These are phyloP conservation scores for Meta bourneti DNA, from an alignment of 2,888 invertebrate genomes.

Conservation along the genomic window DNA sequence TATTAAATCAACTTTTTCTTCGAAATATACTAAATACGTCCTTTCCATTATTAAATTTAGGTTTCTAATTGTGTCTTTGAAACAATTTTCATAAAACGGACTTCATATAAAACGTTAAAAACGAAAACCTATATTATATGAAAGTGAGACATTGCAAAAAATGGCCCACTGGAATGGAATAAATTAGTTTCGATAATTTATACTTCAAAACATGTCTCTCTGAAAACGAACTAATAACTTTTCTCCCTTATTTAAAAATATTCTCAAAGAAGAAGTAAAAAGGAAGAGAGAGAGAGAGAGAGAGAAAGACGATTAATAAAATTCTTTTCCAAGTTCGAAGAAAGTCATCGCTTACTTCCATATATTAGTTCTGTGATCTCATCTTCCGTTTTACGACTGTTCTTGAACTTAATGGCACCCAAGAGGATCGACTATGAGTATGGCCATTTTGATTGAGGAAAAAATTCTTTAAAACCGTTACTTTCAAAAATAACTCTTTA, in stretches of 20 bases:
- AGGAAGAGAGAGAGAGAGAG: background rate
- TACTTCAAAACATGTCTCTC: background rate
- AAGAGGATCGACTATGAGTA: background rate
- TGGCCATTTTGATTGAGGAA: too few species aligned
- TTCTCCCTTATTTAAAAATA: background rate
- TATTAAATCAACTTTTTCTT: too few species aligned
- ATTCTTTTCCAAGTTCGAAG: background rate
- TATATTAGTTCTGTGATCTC: background rate
- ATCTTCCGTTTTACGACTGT: conserved; percentile 15
- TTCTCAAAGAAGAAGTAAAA: background rate
- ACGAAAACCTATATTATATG: too few species aligned
- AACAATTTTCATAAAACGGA: too few species aligned
- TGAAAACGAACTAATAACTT: background rate
- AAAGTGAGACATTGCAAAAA: too few species aligned
- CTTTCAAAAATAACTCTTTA: background rate
- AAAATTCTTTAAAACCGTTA: background rate
- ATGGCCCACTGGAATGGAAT: background rate
- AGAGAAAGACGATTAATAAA: background rate
- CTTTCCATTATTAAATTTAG: too few species aligned
- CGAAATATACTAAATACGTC: too few species aligned
- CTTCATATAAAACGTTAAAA: too few species aligned
- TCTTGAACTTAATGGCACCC: background rate
- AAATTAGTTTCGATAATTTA: background rate
- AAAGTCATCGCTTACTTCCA: background rate
- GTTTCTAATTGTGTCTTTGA: too few species aligned